phyloP scores from a whole-genome alignment of 92 coral and sea anemone genomes.

The Diadumene lineata region DNA sequence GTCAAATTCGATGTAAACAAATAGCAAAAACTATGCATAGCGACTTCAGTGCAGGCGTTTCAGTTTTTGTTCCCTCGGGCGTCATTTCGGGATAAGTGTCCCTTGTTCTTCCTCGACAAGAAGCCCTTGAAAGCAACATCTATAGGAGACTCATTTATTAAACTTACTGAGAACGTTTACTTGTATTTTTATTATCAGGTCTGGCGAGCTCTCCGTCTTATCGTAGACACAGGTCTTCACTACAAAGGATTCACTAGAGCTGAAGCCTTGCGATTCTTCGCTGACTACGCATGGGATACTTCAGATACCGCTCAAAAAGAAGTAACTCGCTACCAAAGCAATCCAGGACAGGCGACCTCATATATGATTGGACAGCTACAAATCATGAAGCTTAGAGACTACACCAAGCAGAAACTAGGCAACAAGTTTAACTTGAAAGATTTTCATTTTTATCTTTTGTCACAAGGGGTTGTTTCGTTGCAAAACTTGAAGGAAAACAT shows the following conservation, averaged over 20 bases:
- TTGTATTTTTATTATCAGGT: too few species aligned
- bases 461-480: constrained; percentile 89
- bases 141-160: too few species aligned
- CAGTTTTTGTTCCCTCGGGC: too few species aligned
- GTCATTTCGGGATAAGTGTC: too few species aligned
- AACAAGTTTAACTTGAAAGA: constrained; percentile 64
- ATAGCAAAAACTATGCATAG: too few species aligned
- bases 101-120: too few species aligned
- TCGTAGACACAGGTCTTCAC: constrained; percentile 91
- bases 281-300: constrained; percentile 93
- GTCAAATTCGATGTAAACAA: too few species aligned
- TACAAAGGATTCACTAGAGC: constrained; percentile 63
- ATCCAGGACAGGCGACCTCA: constrained; percentile 90
- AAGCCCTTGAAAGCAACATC: too few species aligned
- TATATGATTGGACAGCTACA: constrained; percentile 94
- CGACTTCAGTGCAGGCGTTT: too few species aligned
- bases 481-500: constrained; percentile 65
- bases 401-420: constrained; percentile 63
- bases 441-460: constrained; percentile 74
- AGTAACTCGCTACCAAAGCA: constrained; percentile 91
- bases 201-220: constrained; percentile 89
- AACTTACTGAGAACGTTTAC: too few species aligned
- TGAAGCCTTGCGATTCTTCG: constrained; percentile 64
- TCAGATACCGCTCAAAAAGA: constrained; percentile 85
- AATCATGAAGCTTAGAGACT: constrained; percentile 67